Evolutionary conservation across 1,140 invertebrate genomes (phyloP).

Genomic region (Pseudomyrmex flavicornis): DNA sequence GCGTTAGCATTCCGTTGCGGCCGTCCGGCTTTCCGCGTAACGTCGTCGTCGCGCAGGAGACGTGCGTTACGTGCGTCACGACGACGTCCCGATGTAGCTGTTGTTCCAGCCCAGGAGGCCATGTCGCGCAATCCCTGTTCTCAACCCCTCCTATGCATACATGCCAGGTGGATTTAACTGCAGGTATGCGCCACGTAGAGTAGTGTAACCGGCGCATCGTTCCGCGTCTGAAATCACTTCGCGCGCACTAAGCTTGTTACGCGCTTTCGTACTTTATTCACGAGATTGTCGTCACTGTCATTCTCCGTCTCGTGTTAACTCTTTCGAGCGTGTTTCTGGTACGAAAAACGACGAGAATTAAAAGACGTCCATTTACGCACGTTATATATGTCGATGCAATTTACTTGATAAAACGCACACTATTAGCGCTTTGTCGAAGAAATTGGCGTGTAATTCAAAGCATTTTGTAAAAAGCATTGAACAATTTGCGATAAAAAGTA

Average conservation of each 20-base stretch:
- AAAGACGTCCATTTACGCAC: constrained; percentile 24
- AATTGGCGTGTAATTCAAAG: too few relatives aligned
- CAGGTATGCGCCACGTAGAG: constrained; percentile 33
- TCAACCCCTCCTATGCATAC: background rate
- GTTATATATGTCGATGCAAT: background rate
- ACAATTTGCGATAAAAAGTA: too few relatives aligned
- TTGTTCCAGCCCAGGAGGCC: constrained; percentile 39
- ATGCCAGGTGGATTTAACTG: constrained; percentile 72
- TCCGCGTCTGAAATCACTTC: constrained; percentile 48
- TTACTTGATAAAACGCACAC: background rate
- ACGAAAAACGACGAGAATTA: background rate
- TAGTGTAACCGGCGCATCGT: background rate
- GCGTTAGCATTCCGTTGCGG: constrained; percentile 76
- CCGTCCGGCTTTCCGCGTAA: constrained; percentile 61
- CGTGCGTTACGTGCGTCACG: constrained; percentile 59
- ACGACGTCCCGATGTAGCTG: constrained; percentile 23
- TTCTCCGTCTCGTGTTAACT: constrained; percentile 11
- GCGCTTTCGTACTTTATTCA: constrained; percentile 54
- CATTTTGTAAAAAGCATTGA: too few relatives aligned
- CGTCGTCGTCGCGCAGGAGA: constrained; percentile 50
- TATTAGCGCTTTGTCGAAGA: background rate
- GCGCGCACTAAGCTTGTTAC: constrained; percentile 39
- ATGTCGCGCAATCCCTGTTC: constrained; percentile 9
- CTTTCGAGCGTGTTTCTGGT: background rate
- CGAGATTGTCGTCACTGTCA: constrained; percentile 22